phyloP scores from a whole-genome alignment of 1,140 invertebrate genomes.

The Vanessa atalanta region DNA sequence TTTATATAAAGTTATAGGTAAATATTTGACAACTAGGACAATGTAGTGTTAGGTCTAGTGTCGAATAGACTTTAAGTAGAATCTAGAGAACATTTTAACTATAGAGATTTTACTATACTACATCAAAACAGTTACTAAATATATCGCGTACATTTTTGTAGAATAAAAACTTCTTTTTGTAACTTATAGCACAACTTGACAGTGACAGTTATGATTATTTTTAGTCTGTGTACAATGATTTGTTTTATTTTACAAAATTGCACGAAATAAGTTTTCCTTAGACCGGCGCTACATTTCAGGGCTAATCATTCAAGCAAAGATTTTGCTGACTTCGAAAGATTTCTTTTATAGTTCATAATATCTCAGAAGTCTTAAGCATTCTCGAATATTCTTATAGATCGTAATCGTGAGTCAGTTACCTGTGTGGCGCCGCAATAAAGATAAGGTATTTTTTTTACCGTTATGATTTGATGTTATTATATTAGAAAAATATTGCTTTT shows the following conservation, averaged over 20 bases:
- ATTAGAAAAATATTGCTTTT: slow-evolving; percentile 74
- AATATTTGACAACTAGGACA: slow-evolving; percentile 61
- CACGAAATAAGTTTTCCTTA: neutral
- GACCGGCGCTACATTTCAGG: neutral
- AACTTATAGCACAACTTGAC: neutral
- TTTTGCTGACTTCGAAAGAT: neutral
- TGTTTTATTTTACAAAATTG: slow-evolving; percentile 35
- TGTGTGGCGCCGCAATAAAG: neutral
- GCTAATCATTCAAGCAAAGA: neutral
- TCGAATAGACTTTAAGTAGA: slow-evolving; percentile 49
- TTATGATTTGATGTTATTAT: slow-evolving; percentile 40
- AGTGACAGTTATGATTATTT: slow-evolving; percentile 8
- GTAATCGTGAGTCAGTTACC: neutral
- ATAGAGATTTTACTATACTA: slow-evolving; percentile 61
- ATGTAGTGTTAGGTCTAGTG: slow-evolving; percentile 59
- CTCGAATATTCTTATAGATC: too few species aligned
- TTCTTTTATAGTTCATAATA: neutral
- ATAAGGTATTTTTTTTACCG: slow-evolving; percentile 36
- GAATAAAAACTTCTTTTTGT: neutral
- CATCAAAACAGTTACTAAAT: slow-evolving; percentile 51
- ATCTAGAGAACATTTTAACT: slow-evolving; percentile 66
- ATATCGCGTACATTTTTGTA: slow-evolving; percentile 26
- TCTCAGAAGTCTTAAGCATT: too few species aligned
- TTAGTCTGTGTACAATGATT: neutral
- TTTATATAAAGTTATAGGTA: slow-evolving; percentile 48